Evolutionary conservation across 2,797 vertebrate species (phyloP).

Genomic region (Aselliscus stoliczkanus): DNA sequence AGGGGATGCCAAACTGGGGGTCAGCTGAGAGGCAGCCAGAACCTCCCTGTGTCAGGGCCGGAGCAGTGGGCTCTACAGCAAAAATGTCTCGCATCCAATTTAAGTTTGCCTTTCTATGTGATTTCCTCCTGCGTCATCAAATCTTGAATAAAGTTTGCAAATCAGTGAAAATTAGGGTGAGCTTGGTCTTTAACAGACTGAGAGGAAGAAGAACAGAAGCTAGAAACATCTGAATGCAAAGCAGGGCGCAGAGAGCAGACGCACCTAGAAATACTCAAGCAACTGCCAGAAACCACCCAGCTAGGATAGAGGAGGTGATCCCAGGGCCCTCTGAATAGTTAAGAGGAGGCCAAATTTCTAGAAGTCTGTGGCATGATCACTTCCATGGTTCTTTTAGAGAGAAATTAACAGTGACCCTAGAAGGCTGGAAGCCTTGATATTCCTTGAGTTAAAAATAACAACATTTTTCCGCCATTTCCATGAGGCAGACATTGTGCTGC

Average conservation of each 20-base stretch:
- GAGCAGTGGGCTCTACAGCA: neutral
- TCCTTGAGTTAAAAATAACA: neutral
- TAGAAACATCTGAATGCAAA: neutral
- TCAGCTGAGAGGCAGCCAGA: neutral
- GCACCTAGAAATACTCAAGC: neutral
- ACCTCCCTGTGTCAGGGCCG: neutral
- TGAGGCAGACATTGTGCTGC: neutral
- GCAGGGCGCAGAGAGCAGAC: neutral
- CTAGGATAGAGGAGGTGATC: rapidly evolving
- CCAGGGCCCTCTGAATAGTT: neutral
- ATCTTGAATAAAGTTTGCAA: neutral
- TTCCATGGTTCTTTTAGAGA: neutral
- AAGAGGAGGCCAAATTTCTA: neutral
- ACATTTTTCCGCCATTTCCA: neutral
- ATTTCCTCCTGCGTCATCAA: neutral
- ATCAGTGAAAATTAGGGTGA: neutral
- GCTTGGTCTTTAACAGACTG: neutral
- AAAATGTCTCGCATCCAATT: neutral
- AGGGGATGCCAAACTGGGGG: no score
- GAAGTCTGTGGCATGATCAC: neutral
- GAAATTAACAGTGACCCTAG: neutral
- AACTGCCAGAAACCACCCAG: neutral
- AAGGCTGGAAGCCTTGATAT: neutral
- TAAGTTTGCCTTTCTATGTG: neutral
- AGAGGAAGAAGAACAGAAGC: neutral